Evolutionary conservation across 2,113 vertebrate species (phyloP), one percentile per base, ranked within the genome.

Genomic region (Ameiurus melas): DNA sequence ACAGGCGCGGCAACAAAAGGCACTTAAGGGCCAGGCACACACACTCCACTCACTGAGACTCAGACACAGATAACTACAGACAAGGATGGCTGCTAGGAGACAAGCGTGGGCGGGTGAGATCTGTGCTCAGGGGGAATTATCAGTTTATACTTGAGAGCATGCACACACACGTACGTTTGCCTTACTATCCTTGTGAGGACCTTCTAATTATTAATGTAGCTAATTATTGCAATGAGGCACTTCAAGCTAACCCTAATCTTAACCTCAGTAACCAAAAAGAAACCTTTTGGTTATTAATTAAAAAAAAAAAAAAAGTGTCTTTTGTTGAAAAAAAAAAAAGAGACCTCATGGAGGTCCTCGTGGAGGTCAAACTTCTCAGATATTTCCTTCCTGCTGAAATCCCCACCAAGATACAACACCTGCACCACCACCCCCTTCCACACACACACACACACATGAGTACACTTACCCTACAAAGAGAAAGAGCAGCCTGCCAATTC

Each of bases 1-100:
- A 88, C 87, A 85, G 87, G 60, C 83, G 17, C 73, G 30, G 87
- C 87, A 88, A 85, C 87, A 85, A 88, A 77, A 88, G 87, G 75
- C 73, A 79, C 87, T 70, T 88, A 80, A 88, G 87, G 87, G 83
- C 87, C 83, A 80, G 83, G 83, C 83, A 16, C 62, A 84, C 73
- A 53, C 83, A 84, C 75, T 84, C 87, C 70, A 88, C 83, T 88
- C 87, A 88, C 84, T 78, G 73, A 88, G 79, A 85, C 83, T 70
- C 87, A 84, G 71, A 88, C 82, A 88, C 57, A 88, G 87, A 88
- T 85, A 88, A 88, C 87, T 85, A 88, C 87, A 88, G 87, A 88
- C 87, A 88, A 88, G 87, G 83, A 88, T 75, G 87, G 87, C 87
- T 88, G 87, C 87, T 88, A 88, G 87, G 87, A 88, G 87, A 88